These are phyloP conservation scores for Coreoperca whiteheadi DNA, from an alignment of 2,113 vertebrate genomes.

Conservation along the genomic window DNA sequence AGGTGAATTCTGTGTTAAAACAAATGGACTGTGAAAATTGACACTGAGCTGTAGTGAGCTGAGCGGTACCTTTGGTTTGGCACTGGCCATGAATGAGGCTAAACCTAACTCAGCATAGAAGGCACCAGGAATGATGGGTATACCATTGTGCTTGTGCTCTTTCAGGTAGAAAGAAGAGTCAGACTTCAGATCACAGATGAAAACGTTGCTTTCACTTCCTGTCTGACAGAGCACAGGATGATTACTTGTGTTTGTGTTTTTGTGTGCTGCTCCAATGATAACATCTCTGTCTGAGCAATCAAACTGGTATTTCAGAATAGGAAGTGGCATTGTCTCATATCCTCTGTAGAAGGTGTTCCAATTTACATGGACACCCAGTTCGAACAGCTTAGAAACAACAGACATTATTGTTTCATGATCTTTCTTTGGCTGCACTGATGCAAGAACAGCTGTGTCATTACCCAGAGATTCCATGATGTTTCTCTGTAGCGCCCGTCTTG, in stretches of 20 bases:
- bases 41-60: conserved; percentile 82
- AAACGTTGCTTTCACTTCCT: conserved; percentile 73
- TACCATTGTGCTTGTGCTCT: conserved; percentile 85
- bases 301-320: conserved; percentile 87
- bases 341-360: conserved; percentile 85
- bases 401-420: conserved; percentile 81
- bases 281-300: conserved; percentile 80
- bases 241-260: conserved; percentile 48
- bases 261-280: conserved; percentile 70
- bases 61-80: conserved; percentile 83
- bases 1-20: conserved; percentile 79
- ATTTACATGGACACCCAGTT: conserved; percentile 82
- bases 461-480: conserved; percentile 87
- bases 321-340: conserved; percentile 78
- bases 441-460: conserved; percentile 75
- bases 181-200: conserved; percentile 81
- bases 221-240: conserved; percentile 83
- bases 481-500: conserved; percentile 83
- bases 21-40: conserved; percentile 83
- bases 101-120: conserved; percentile 88
- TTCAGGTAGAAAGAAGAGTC: conserved; percentile 79
- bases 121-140: conserved; percentile 86
- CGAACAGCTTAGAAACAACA: conserved; percentile 84
- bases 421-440: conserved; percentile 80
- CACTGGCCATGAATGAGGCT: conserved; percentile 80